These are phyloP conservation scores for Limnephilus lunatus DNA, from an alignment of 2,888 invertebrate genomes.

Conservation along the genomic window DNA sequence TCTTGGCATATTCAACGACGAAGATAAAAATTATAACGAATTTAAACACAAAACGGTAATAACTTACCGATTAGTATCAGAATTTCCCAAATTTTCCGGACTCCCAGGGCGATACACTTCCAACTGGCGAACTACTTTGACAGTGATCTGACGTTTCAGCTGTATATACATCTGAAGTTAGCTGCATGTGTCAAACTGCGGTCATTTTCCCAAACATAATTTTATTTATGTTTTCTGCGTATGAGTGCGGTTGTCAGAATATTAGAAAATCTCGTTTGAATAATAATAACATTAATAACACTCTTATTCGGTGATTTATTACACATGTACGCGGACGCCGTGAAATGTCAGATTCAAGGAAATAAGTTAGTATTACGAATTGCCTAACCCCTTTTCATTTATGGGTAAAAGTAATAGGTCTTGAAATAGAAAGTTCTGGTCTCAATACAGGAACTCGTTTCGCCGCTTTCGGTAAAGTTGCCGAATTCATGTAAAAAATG, in stretches of 20 bases:
- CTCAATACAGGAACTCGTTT: background rate
- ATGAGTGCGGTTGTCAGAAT: background rate
- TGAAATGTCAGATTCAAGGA: background rate
- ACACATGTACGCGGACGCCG: background rate
- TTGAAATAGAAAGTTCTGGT: background rate
- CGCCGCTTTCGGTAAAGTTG: too few species aligned
- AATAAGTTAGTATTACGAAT: background rate
- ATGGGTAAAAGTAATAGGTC: background rate
- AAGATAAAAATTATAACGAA: background rate
- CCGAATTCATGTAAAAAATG: too few species aligned
- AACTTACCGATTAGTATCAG: conserved; percentile 36
- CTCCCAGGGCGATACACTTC: conserved; percentile 26
- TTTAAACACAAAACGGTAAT: background rate
- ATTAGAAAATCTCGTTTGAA: background rate
- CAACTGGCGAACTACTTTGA: conserved; percentile 35
- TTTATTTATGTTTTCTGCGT: background rate
- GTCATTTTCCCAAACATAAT: background rate
- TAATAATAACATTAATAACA: background rate
- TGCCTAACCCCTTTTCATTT: background rate
- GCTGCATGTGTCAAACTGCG: conserved; percentile 26
- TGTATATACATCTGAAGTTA: conserved; percentile 62
- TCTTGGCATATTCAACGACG: background rate
- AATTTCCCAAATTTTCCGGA: conserved; percentile 41
- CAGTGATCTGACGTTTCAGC: conserved; percentile 58
- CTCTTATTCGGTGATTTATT: background rate